A percentile compares a stretch with the other conserved stretches of the same genome.
These are phyloP conservation scores for Trisateles emortualis DNA, from an alignment of 2,888 invertebrate genomes.

Conservation along the genomic window DNA sequence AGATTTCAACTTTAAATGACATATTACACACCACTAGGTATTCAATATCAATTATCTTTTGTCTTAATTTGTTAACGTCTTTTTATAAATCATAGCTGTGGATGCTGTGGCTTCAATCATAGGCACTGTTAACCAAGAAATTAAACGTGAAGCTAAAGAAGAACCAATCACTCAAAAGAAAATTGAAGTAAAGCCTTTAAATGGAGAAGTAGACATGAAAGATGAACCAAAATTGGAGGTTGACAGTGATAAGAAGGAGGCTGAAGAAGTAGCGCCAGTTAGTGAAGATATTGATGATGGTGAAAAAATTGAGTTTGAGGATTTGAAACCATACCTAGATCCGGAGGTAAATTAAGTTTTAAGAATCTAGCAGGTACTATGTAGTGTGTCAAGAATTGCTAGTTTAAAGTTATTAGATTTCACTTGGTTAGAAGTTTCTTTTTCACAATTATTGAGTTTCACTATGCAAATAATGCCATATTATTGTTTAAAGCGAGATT, in stretches of 20 bases:
- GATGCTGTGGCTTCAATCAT: constrained; percentile 81
- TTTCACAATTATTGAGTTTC: too few relatives aligned
- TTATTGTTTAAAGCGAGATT: too few relatives aligned
- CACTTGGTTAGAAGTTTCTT: too few relatives aligned
- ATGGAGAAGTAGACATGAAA: neutral
- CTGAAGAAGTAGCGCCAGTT: constrained; percentile 9
- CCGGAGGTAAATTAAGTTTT: constrained; percentile 14
- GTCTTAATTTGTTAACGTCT: too few relatives aligned
- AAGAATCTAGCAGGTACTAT: neutral
- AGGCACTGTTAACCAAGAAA: constrained; percentile 58
- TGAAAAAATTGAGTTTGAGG: constrained; percentile 23
- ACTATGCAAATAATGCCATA: too few relatives aligned
- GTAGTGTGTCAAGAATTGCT: too few relatives aligned
- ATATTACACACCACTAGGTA: too few relatives aligned
- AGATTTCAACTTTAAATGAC: too few relatives aligned
- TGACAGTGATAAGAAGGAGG: neutral
- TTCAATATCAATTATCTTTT: too few relatives aligned
- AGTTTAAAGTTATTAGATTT: too few relatives aligned
- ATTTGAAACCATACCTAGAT: constrained; percentile 25
- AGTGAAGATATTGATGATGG: constrained; percentile 5
- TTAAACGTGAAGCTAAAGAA: constrained; percentile 18
- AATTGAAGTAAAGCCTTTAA: constrained; percentile 3
- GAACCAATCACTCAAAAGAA: constrained; percentile 26
- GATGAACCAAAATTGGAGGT: neutral
- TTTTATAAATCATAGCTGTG: constrained; percentile 17